Percentiles rank a stretch among this genome's conserved stretches.
phyloP scores from a whole-genome alignment of 2,888 invertebrate genomes.

The Idaea straminata region DNA sequence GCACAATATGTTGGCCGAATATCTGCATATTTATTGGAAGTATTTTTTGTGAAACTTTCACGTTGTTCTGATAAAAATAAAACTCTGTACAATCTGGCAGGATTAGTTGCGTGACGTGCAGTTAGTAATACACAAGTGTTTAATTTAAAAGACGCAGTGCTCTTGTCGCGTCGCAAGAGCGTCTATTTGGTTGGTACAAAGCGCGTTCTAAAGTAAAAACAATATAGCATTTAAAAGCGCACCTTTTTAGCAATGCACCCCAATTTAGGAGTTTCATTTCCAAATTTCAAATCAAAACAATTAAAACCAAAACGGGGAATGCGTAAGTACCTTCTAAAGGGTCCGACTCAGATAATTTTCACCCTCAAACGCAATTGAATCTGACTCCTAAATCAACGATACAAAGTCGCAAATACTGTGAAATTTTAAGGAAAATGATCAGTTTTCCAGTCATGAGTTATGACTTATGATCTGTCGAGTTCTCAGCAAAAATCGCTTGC shows the following conservation, averaged over 20 bases:
- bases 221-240: neutral
- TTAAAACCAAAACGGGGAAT: slow-evolving; percentile 61
- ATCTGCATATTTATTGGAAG: slow-evolving; percentile 43
- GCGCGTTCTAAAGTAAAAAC: slow-evolving; percentile 4
- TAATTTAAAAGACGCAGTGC: neutral
- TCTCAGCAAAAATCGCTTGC: slow-evolving; percentile 55
- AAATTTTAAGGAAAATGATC: slow-evolving; percentile 42
- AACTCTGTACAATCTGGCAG: neutral
- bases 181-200: neutral
- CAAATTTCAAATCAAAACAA: slow-evolving; percentile 72
- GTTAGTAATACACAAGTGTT: too few relatives aligned
- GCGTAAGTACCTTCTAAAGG: slow-evolving; percentile 53
- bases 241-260: slow-evolving; percentile 60
- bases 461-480: slow-evolving; percentile 57
- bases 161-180: neutral
- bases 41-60: neutral
- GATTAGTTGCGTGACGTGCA: neutral
- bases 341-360: slow-evolving; percentile 53
- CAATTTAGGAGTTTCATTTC: slow-evolving; percentile 52
- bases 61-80: neutral
- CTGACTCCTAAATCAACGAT: slow-evolving; percentile 12
- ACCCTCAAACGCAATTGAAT: slow-evolving; percentile 15
- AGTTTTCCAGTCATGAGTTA: slow-evolving; percentile 62
- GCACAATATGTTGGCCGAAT: slow-evolving; percentile 44
- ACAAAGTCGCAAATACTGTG: slow-evolving; percentile 18